phyloP scores from a whole-genome alignment of 2,888 invertebrate genomes.

The Trachelus stipa region DNA sequence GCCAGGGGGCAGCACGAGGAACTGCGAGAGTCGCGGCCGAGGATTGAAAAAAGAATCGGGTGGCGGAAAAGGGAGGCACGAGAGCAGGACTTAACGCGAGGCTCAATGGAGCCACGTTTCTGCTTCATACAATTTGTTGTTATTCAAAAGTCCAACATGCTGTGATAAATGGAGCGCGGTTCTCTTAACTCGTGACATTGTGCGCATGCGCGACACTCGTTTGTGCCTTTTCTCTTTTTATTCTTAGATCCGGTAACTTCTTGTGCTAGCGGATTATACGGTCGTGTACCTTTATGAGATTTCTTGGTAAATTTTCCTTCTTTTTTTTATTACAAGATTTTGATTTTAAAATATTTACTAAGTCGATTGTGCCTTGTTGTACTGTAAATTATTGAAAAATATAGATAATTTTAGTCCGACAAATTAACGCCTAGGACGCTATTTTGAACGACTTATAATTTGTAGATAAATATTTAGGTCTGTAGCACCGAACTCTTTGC shows the following conservation, averaged over 20 bases:
- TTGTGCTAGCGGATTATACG: too few relatives aligned
- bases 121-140: slow-evolving; percentile 4
- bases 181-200: too few relatives aligned
- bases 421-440: background rate
- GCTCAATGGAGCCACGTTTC: background rate
- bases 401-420: background rate
- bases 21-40: background rate
- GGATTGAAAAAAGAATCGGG: slow-evolving; percentile 1
- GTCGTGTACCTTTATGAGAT: too few relatives aligned
- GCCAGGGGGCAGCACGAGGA: background rate
- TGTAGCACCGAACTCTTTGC: too few relatives aligned
- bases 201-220: too few relatives aligned
- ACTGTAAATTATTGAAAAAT: background rate
- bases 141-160: slow-evolving; percentile 1
- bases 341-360: too few relatives aligned
- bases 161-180: slow-evolving; percentile 2
- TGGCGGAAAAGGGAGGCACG: background rate
- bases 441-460: too few relatives aligned
- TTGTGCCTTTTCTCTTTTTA: too few relatives aligned
- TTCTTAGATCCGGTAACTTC: too few relatives aligned
- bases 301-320: too few relatives aligned
- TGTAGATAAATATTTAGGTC: too few relatives aligned
- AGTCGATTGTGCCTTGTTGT: background rate
- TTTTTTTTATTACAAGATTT: too few relatives aligned
- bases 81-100: background rate